A percentile compares a stretch with the other conserved stretches of the same genome.
phyloP scores from a whole-genome alignment of 35 echinoderm and acorn worm species.

The Lytechinus pictus region DNA sequence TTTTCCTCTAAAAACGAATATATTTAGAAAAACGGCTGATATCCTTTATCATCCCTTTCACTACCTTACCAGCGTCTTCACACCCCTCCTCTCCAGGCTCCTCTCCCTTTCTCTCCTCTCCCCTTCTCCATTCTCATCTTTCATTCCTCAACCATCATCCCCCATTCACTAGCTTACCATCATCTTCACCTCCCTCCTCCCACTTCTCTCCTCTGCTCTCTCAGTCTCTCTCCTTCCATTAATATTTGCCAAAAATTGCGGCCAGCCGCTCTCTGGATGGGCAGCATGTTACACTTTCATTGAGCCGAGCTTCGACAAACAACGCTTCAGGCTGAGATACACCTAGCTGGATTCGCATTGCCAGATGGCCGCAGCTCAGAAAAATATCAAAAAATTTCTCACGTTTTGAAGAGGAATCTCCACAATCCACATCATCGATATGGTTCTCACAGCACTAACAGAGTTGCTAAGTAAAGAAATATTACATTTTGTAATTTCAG shows the following conservation, averaged over 20 bases:
- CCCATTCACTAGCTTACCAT: neutral
- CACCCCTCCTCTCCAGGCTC: no score
- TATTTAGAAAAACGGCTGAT: no score
- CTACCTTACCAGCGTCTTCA: no score
- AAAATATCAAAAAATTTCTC: neutral
- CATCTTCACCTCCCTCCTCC: neutral
- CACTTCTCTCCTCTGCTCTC: neutral
- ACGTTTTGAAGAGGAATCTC: conserved; percentile 13
- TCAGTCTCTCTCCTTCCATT: neutral
- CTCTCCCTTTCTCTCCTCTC: no score
- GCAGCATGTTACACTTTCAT: conserved; percentile 47
- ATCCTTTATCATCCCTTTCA: no score
- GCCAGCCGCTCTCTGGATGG: neutral
- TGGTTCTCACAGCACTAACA: neutral
- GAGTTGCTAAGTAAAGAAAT: neutral
- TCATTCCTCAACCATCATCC: neutral
- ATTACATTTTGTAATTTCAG: neutral
- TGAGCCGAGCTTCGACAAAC: neutral
- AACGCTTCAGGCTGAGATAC: conserved; percentile 7
- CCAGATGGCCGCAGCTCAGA: neutral
- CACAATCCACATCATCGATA: neutral
- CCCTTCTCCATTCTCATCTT: no score
- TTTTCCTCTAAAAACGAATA: no score
- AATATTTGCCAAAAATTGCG: conserved; percentile 37
- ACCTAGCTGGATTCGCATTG: neutral